Evolutionary conservation across 2,797 vertebrate genomes (phyloP), one percentile per base, ranked within the genome.

Genomic region (Spinus olivaceus): DNA sequence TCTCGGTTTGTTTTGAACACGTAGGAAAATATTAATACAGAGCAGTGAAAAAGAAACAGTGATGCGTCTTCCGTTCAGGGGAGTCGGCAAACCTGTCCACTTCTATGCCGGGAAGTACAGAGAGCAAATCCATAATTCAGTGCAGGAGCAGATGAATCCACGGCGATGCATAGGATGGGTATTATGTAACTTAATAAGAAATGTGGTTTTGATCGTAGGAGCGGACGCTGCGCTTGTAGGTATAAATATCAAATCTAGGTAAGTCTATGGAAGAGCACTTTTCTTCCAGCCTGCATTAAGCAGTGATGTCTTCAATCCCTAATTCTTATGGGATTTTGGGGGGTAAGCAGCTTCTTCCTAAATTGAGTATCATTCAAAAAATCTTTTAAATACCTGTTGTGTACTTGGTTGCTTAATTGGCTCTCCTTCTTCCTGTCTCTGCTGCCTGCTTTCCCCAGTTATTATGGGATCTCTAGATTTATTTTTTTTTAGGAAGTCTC

Each of bases 151-250:
- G 93, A 97, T 97, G 94, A 96, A 96, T 81, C 93, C 60, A 50
- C 28, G 8, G 69, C 24, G 95, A 85, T 67, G 69, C 90, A 92
- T 95, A 74, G 37, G 92, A 83, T 57, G 86, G 67, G 81, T 70
- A 64, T 95, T 96, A 90, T 95, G 91, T 96, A 96, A 97, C 88
- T 96, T 95, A 90, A 95, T 97, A 88, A 97, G 96, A 97, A 97
- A 97, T 95, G 96, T 74, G 60, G 94, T 94, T 96, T 90, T 92
- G 96, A 91, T 51, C 6, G 28, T 86, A 79, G 92, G 81, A 95
- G 95, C 49, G 89, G 81, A 67, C 86, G 6, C 88, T 72, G 14
- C 14, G 60, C 92, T 93, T 86, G 89, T 91, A 92, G 93, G 94
- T 93, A 93, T 27, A 91, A 81, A 70, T 93, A 91, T 42, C 64